Conservation (phyloP, 2,113 vertebrate species). For the Brevimyrus niger region DNA sequence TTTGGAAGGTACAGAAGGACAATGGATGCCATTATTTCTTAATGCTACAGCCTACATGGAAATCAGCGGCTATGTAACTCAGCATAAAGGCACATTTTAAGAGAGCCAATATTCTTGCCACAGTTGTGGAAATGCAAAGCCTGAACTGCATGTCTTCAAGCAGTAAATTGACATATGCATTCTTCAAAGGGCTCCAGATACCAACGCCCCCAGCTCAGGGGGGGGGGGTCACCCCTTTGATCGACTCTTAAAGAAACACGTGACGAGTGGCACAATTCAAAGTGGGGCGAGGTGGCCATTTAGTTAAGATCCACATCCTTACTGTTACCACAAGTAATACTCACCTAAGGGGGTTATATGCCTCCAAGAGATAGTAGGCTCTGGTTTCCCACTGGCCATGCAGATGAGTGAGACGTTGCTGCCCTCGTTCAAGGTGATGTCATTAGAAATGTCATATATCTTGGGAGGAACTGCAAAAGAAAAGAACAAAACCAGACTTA, state of each 20-base stretch:
- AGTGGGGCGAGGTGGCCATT: slow-evolving; percentile 50
- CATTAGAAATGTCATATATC: slow-evolving; percentile 87
- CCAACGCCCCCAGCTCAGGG: slow-evolving; percentile 53
- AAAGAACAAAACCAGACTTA: slow-evolving; percentile 23
- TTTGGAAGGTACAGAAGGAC: slow-evolving; percentile 11
- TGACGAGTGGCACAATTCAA: slow-evolving; percentile 40
- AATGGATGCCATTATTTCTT: slow-evolving; percentile 9
- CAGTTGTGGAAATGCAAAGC: slow-evolving; percentile 34
- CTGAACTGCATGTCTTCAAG: background rate
- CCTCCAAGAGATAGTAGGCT: slow-evolving; percentile 92
- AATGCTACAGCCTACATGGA: background rate
- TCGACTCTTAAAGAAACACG: slow-evolving; percentile 51
- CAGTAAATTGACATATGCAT: slow-evolving; percentile 35
- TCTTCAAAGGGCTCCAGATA: slow-evolving; percentile 48
- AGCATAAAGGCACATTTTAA: slow-evolving; percentile 49
- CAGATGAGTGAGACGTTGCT: slow-evolving; percentile 91
- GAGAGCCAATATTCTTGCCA: slow-evolving; percentile 39
- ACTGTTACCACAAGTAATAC: slow-evolving; percentile 51
- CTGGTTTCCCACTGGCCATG: slow-evolving; percentile 89
- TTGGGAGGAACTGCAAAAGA: slow-evolving; percentile 82
- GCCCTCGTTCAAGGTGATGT: slow-evolving; percentile 89
- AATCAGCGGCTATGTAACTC: slow-evolving; percentile 21
- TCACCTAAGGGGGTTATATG: slow-evolving; percentile 95
- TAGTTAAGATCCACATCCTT: slow-evolving; percentile 58
- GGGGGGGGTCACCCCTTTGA: slow-evolving; percentile 53